These are phyloP conservation scores for Drosophila eugracilis DNA, from an alignment of 1,140 invertebrate genomes.

Conservation along the genomic window DNA sequence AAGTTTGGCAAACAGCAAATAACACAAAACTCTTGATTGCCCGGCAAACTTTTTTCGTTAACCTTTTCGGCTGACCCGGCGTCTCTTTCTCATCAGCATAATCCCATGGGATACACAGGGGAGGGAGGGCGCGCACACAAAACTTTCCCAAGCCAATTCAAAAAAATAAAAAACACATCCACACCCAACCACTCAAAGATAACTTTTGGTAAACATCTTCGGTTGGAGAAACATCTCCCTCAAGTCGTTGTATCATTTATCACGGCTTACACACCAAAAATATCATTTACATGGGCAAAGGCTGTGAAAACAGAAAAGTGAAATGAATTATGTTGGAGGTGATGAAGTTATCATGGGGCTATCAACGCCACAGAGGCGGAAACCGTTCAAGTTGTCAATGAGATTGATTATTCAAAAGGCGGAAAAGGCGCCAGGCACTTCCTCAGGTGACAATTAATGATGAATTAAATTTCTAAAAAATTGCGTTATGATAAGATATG, in stretches of 20 bases:
- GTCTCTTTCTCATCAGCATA: conserved; percentile 44
- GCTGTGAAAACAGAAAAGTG: conserved; percentile 46
- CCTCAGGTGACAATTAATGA: conserved; percentile 58
- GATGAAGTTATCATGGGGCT: conserved; percentile 63
- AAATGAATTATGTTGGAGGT: conserved; percentile 51
- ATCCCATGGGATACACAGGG: conserved; percentile 36
- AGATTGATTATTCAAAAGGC: conserved; percentile 64
- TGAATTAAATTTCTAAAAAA: conserved; percentile 12
- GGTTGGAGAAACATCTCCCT: conserved; percentile 24
- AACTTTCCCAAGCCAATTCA: conserved; percentile 46
- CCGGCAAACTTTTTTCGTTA: conserved; percentile 48
- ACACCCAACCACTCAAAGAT: conserved; percentile 39
- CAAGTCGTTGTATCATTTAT: conserved; percentile 61
- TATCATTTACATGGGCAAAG: conserved; percentile 74
- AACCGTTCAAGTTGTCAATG: conserved; percentile 62
- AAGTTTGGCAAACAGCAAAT: conserved; percentile 48
- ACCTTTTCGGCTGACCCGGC: conserved; percentile 49
- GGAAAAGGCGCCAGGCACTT: conserved; percentile 34
- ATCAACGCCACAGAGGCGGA: conserved; percentile 39
- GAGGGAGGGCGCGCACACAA: conserved; percentile 5
- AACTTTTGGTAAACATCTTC: conserved; percentile 44
- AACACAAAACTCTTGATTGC: conserved; percentile 45
- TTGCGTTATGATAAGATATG: not conserved
- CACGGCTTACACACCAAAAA: conserved; percentile 63
- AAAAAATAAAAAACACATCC: conserved; percentile 4